These are phyloP conservation scores for Cetoscarus ocellatus DNA, from an alignment of 2,797 vertebrate species.

Conservation along the genomic window DNA sequence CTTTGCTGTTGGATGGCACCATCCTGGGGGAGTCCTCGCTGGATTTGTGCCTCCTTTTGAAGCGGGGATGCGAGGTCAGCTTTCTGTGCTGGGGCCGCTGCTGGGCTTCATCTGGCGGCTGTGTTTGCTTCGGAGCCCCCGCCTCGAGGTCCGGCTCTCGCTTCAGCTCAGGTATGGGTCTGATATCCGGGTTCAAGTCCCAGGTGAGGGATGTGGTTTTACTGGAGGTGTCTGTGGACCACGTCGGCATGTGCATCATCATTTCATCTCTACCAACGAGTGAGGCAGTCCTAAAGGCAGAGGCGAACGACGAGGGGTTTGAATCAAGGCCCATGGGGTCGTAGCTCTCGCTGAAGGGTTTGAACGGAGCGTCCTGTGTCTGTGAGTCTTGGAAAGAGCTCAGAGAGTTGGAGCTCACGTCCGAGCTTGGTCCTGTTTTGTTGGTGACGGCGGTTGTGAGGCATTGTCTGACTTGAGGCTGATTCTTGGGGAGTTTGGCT, in stretches of 20 bases:
- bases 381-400: slow-evolving; percentile 65
- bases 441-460: slow-evolving; percentile 67
- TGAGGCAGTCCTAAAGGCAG: slow-evolving; percentile 62
- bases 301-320: slow-evolving; percentile 58
- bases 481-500: slow-evolving; percentile 95
- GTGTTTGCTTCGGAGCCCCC: slow-evolving; percentile 51
- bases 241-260: slow-evolving; percentile 53
- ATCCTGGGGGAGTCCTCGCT: slow-evolving; percentile 93
- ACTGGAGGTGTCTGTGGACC: slow-evolving; percentile 35
- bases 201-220: slow-evolving; percentile 68
- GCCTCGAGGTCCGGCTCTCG: slow-evolving; percentile 74
- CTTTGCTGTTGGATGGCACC: slow-evolving; percentile 88
- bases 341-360: slow-evolving; percentile 64
- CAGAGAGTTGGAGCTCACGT: slow-evolving; percentile 61
- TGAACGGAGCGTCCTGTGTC: slow-evolving; percentile 68
- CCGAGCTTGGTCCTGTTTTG: slow-evolving; percentile 74
- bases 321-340: slow-evolving; percentile 66
- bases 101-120: slow-evolving; percentile 73
- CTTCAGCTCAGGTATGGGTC: slow-evolving; percentile 73
- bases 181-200: slow-evolving; percentile 72
- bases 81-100: slow-evolving; percentile 86
- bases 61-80: slow-evolving; percentile 94
- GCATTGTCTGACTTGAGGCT: slow-evolving; percentile 86
- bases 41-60: slow-evolving; percentile 96
- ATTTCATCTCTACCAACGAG: slow-evolving; percentile 68